phyloP scores from a whole-genome alignment of 2,888 invertebrate genomes.

The Nasonia oneida region DNA sequence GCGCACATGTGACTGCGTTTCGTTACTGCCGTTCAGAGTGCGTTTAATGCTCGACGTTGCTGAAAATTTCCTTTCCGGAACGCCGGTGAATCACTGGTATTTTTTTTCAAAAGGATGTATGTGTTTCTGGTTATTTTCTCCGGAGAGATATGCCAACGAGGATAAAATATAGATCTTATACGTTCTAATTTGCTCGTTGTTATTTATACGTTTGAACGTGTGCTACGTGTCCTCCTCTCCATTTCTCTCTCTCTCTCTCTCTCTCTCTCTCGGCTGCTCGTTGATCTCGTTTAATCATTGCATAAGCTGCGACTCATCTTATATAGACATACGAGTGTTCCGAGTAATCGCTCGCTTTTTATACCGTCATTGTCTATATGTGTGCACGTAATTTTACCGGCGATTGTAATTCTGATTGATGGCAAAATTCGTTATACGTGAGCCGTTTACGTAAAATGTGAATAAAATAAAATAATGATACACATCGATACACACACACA shows the following conservation, averaged over 20 bases:
- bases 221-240: background rate
- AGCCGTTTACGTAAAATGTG: background rate
- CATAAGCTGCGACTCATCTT: conserved; percentile 19
- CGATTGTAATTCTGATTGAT: no score
- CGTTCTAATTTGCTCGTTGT: no score
- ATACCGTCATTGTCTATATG: background rate
- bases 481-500: background rate
- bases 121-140: background rate
- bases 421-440: no score
- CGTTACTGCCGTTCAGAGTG: background rate
- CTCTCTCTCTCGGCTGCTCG: background rate
- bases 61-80: background rate
- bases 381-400: background rate
- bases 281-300: background rate
- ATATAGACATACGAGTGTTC: background rate
- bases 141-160: background rate
- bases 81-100: background rate
- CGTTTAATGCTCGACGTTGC: background rate
- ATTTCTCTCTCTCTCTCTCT: background rate
- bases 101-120: background rate
- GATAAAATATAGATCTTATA: background rate
- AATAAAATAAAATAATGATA: conserved; percentile 20
- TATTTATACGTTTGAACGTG: background rate
- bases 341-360: background rate
- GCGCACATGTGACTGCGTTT: background rate